phyloP scores from a whole-genome alignment of 2,888 invertebrate species.

The Diarsia rubi region DNA sequence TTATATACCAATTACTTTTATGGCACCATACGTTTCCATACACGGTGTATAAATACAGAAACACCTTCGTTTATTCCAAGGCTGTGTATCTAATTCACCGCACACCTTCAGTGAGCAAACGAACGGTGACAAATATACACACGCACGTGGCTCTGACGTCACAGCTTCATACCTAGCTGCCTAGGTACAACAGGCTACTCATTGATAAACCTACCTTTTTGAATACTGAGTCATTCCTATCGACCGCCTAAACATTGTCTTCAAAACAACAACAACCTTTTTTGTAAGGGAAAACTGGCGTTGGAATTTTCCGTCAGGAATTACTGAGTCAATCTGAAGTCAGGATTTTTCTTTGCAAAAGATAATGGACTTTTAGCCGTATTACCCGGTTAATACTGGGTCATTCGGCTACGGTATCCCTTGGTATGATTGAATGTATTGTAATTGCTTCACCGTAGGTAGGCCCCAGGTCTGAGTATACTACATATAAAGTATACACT shows the following conservation, averaged over 20 bases:
- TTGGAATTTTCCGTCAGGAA: background rate
- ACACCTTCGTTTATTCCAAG: constrained; percentile 45
- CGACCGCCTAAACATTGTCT: constrained; percentile 13
- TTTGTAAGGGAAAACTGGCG: background rate
- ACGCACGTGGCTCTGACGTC: constrained; percentile 41
- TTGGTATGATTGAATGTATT: background rate
- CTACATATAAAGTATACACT: background rate
- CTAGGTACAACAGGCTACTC: constrained; percentile 12
- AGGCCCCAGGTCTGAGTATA: background rate
- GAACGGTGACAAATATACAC: constrained; percentile 33
- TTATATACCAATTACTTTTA: constrained; percentile 31
- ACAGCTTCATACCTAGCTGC: constrained; percentile 1
- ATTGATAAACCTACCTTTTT: constrained; percentile 37
- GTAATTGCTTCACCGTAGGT: background rate
- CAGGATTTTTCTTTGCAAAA: background rate
- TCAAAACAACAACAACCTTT: background rate
- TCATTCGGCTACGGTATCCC: no score
- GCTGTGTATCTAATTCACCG: constrained; percentile 34
- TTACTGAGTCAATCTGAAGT: background rate
- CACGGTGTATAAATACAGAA: background rate
- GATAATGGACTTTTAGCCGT: background rate
- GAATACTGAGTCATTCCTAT: constrained; percentile 34
- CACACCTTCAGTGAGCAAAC: constrained; percentile 42
- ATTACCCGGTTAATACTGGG: no score
- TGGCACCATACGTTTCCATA: constrained; percentile 11